Evolutionary conservation across 2,797 vertebrate species (phyloP).

Genomic region (Halcyon leucocephala): DNA sequence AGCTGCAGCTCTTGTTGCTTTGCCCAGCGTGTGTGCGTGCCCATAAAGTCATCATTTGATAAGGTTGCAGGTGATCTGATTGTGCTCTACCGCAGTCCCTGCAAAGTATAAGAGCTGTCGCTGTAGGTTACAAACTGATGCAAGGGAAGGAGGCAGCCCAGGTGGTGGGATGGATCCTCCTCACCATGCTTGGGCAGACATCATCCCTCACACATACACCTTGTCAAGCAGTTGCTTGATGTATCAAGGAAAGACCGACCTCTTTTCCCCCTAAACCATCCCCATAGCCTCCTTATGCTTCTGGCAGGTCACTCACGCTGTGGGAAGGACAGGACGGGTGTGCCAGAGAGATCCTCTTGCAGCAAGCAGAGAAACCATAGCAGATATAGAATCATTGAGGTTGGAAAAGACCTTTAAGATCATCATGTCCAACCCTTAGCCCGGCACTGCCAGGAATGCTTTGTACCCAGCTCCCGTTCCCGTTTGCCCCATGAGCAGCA

Average conservation of each 20-base stretch:
- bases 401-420: neutral
- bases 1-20: neutral
- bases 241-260: neutral
- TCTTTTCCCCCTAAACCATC: neutral
- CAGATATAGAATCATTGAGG: neutral
- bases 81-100: neutral
- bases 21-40: fast-evolving
- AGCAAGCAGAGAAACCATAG: fast-evolving
- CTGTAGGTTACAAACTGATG: neutral
- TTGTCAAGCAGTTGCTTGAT: neutral
- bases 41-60: neutral
- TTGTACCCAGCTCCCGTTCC: neutral
- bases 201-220: neutral
- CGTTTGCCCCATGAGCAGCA: neutral
- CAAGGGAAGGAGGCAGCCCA: neutral
- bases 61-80: neutral
- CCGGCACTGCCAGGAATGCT: neutral
- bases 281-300: neutral
- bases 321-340: neutral
- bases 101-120: fast-evolving
- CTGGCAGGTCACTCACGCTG: fast-evolving
- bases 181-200: fast-evolving
- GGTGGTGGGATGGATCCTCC: neutral
- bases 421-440: neutral
- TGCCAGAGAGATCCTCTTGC: neutral